Evolutionary conservation across 2,797 vertebrate genomes (phyloP), one percentile per base, ranked within the genome.

Genomic region (Neoniphon sammara): DNA sequence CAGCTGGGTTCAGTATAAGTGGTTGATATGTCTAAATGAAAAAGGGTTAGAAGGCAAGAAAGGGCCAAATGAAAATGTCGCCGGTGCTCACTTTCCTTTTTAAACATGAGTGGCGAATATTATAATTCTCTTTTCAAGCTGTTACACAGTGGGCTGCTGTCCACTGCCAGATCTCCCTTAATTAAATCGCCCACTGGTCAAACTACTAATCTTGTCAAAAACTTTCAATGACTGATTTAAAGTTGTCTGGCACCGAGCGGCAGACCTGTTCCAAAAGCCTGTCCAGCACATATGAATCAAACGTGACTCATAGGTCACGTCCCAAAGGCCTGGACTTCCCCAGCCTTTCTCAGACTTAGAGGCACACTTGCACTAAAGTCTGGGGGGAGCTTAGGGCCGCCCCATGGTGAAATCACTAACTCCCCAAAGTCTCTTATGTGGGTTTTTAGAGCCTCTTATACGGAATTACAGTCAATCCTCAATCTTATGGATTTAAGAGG

Each of bases 381-480:
- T 44, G 42, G 9, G 36, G 63, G 73, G 60, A 75, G 85, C 67
- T 92, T 89, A 86, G 66, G 78, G 74, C 66, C 73, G 74, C 81
- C 85, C 80, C 82, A 70, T 31, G 42, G 77, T 78, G 77, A 77
- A 74, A 73, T 77, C 75, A 47, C 56, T 87, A 89, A 90, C 58
- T 86, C 89, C 72, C 85, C 18, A 20, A 76, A 88, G 87, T 85
- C 85, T 80, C 84, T 87, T 83, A 73, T 83, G 82, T 74, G 84
- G 84, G 79, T 81, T 87, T 87, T 30, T 65, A 73, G 86, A 87
- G 87, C 84, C 70, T 89, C 86, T 88, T 89, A 89, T 85, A 91
- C 76, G 66, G 91, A 89, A 89, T 93, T 89, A 91, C 30, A 68
- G 83, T 66, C 73, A 57, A 69, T 75, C 75, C 80, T 87, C 89